Evolutionary conservation across 2,113 vertebrate genomes (phyloP).

Genomic region (Megalops atlanticus): DNA sequence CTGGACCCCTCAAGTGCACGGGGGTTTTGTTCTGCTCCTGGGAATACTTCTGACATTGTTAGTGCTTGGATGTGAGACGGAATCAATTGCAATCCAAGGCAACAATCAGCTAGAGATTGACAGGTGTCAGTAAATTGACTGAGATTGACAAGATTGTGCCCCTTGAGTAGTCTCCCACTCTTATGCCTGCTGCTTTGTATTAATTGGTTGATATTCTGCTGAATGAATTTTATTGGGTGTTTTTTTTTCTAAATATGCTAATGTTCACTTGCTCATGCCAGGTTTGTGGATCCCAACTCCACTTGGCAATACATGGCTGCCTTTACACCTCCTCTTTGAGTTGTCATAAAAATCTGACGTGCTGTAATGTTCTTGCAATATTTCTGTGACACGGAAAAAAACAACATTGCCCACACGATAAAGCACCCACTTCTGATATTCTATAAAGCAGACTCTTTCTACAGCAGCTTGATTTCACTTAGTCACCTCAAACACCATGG

Average conservation of each 20-base stretch:
- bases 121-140: neutral
- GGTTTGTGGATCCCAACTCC: neutral
- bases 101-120: neutral
- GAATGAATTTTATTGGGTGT: neutral
- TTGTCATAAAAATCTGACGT: neutral
- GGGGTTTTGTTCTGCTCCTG: neutral
- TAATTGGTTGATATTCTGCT: neutral
- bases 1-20: neutral
- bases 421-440: too few species aligned
- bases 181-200: neutral
- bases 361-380: slow-evolving; percentile 5
- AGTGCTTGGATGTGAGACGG: neutral
- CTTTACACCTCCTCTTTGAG: too few species aligned
- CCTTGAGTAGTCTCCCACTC: neutral
- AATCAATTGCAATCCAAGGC: neutral
- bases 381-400: too few species aligned
- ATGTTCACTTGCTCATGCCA: neutral
- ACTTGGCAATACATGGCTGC: neutral
- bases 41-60: neutral
- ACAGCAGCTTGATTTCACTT: too few species aligned
- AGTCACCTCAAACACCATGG: too few species aligned
- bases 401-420: neutral
- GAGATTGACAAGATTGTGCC: neutral
- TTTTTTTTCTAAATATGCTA: neutral
- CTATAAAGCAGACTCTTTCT: too few species aligned